These are phyloP conservation scores for Dryobates pubescens DNA, from an alignment of 2,797 vertebrate genomes.

Conservation along the genomic window DNA sequence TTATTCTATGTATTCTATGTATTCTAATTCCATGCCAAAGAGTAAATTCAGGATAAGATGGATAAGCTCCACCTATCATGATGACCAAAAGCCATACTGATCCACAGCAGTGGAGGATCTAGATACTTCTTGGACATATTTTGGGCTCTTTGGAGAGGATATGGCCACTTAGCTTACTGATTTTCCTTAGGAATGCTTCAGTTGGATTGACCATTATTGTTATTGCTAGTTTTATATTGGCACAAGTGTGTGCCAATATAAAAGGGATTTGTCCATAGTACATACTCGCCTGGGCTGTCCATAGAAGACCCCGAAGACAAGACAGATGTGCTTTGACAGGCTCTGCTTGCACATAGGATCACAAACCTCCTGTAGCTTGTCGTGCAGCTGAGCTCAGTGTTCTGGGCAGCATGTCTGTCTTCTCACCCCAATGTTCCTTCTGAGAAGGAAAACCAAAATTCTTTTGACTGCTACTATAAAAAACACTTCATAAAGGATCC, in stretches of 20 bases:
- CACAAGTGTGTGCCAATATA: not conserved
- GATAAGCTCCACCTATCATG: not conserved
- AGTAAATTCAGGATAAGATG: constrained; percentile 10
- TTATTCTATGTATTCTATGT: no score
- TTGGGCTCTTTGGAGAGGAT: not conserved
- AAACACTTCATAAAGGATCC: not conserved
- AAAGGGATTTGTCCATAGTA: not conserved
- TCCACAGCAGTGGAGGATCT: not conserved
- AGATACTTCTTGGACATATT: not conserved
- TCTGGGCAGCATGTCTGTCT: fast-evolving
- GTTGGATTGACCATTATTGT: not conserved
- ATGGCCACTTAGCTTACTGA: not conserved
- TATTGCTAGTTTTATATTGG: not conserved
- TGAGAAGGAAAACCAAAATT: not conserved
- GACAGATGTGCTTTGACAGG: not conserved
- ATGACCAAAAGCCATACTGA: not conserved
- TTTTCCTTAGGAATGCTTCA: not conserved
- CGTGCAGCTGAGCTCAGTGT: not conserved
- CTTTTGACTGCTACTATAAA: not conserved
- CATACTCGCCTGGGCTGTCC: not conserved
- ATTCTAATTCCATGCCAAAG: not conserved
- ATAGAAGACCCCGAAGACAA: not conserved
- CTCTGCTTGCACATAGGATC: not conserved
- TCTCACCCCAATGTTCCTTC: not conserved
- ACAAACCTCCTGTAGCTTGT: not conserved